Conservation (phyloP, 2,113 vertebrate species). For the Gnathonemus echidnorhynchus region DNA sequence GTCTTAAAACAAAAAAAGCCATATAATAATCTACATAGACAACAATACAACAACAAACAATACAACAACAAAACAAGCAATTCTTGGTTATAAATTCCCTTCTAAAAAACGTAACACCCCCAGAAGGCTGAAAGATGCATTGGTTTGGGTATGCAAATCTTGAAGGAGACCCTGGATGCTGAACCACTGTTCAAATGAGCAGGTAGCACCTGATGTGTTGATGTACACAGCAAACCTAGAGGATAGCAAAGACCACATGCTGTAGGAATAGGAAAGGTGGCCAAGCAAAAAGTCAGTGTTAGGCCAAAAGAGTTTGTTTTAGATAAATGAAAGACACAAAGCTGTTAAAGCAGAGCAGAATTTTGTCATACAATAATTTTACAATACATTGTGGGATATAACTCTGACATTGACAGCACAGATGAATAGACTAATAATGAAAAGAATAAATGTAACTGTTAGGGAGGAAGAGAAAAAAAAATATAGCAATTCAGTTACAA, state of each 20-base stretch:
- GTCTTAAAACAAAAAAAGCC: not conserved
- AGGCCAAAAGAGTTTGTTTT: not conserved
- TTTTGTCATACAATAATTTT: not conserved
- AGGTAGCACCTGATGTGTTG: not conserved
- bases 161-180: not conserved
- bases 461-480: not conserved
- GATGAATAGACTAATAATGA: not conserved
- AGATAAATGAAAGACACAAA: not conserved
- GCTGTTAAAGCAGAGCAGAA: not conserved
- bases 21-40: not conserved
- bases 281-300: not conserved
- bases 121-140: not conserved
- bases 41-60: not conserved
- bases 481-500: not conserved
- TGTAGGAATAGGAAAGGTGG: not conserved
- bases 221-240: not conserved
- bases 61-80: not conserved
- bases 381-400: not conserved
- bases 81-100: not conserved
- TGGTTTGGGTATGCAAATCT: not conserved
- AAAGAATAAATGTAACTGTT: not conserved
- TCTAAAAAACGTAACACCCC: not conserved
- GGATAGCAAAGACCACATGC: not conserved
- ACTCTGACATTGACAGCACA: not conserved
- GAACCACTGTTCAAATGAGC: not conserved